Evolutionary conservation across 30 jellyfish, hydroid and myxozoan species (phyloP), one percentile per base, ranked within the genome.

Genomic region (Hydractinia symbiolongicarpus): DNA sequence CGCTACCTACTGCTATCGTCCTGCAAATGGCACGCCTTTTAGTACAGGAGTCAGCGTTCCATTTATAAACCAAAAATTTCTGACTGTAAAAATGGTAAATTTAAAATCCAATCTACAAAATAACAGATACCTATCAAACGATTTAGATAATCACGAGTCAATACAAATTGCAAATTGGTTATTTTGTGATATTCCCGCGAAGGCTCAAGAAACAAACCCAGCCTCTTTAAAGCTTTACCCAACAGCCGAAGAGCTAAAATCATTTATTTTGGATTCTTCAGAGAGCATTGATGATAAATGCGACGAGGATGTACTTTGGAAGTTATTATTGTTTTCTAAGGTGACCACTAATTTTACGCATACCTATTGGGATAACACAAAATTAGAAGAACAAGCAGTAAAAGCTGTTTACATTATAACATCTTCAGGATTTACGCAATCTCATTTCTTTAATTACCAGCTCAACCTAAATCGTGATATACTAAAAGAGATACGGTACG

Each of bases 161-260:
- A 76, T 82, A 5, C 69, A 79, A n/a, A 72, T 86, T 61, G 90
- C 95, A 50, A 72, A 80, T 8, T 86, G 95, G 87, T 57, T 44
- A 17, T 71, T 9, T 20, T 90, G 97, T 83, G 78, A 81, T 56
- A 84, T 90, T 19, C 72, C 79, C 5, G 95, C 97, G 4, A 86
- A 82, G 9, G 97, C 87, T 5, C 95, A 90, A 76, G 64, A 64
- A 30, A 16, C 30, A 2, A 86, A 79, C 52, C 96, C 95, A 53
- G 57, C 61, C 9, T 84, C 95, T 66, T 82, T 78, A 61, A 84
- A 83, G 67, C 86, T 88, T 7, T 84, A 85, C 74, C 93, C 97
- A 57, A 84, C 95, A 30, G 95, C 90, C 10, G 88, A 81, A 55
- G 97, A 90, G 53, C 58, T 90, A 11, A 66, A 88, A 49, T 79